These are phyloP conservation scores for Drosophila eugracilis DNA, from an alignment of 1,140 invertebrate species.

Conservation along the genomic window DNA sequence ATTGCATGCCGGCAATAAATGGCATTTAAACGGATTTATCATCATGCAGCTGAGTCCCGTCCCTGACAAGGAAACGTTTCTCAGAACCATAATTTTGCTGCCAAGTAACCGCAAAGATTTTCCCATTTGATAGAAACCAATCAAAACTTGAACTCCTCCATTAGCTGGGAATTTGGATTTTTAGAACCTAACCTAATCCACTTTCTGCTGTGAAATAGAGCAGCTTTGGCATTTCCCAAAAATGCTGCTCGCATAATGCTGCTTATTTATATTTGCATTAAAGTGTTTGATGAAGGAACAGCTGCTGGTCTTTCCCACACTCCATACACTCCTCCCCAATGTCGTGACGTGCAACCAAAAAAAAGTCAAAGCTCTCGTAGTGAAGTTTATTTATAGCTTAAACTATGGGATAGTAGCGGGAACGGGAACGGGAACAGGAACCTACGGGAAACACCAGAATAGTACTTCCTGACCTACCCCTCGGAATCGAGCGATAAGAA, in stretches of 20 bases:
- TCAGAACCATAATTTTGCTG: conserved; percentile 6
- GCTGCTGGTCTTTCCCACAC: conserved; percentile 61
- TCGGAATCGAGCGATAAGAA: conserved; percentile 34
- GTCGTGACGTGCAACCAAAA: not conserved
- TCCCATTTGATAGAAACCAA: conserved; percentile 17
- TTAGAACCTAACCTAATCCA: conserved; percentile 41
- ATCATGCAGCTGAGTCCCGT: conserved; percentile 5
- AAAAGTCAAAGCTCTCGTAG: not conserved
- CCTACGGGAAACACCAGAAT: conserved; percentile 20
- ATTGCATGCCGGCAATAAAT: conserved; percentile 13
- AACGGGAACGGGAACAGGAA: not conserved
- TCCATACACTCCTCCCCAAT: no score
- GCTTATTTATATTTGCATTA: conserved; percentile 5
- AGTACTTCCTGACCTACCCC: conserved; percentile 60
- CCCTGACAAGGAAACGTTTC: not conserved
- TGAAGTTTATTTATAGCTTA: conserved; percentile 21
- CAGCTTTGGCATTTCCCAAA: conserved; percentile 33
- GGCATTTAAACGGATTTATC: conserved; percentile 25
- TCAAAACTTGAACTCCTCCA: no score
- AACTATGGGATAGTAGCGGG: conserved; percentile 8
- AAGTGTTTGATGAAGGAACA: conserved; percentile 36
- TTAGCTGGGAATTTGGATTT: conserved; percentile 1
- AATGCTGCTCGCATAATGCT: conserved; percentile 12
- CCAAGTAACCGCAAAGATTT: conserved; percentile 18
- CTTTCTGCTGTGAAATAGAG: conserved; percentile 31